A percentile compares a stretch with the other conserved stretches of the same genome.
These are phyloP conservation scores for Mola mola DNA, from an alignment of 2,113 vertebrate species.

Conservation along the genomic window DNA sequence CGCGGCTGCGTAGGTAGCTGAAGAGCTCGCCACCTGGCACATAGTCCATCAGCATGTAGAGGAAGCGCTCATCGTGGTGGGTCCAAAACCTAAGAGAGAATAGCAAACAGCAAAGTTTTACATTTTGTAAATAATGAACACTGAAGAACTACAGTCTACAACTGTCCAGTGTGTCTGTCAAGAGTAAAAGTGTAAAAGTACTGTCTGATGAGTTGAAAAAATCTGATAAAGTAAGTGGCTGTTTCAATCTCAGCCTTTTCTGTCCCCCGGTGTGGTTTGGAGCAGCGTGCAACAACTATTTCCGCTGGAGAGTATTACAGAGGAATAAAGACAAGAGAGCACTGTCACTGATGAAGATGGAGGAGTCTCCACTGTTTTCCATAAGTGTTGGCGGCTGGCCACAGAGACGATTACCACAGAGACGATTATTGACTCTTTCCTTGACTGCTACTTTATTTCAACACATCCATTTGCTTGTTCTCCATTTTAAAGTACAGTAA, in stretches of 20 bases:
- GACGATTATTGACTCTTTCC: conserved; percentile 10
- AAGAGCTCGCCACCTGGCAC: conserved; percentile 94
- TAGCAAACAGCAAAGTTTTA: neutral
- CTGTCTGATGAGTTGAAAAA: neutral
- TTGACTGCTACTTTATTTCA: conserved; percentile 1
- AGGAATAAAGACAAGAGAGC: conserved; percentile 34
- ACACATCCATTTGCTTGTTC: neutral
- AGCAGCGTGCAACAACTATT: conserved; percentile 14
- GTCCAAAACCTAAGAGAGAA: conserved; percentile 88
- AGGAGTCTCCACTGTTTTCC: conserved; percentile 38
- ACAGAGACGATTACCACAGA: conserved; percentile 35
- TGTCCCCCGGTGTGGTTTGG: conserved; percentile 8
- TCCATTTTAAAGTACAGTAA: neutral
- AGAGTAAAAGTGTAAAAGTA: neutral
- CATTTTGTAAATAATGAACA: neutral
- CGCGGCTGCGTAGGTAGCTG: conserved; percentile 91
- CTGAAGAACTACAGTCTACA: neutral
- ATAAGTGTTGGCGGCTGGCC: conserved; percentile 39
- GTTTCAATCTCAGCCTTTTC: conserved; percentile 16
- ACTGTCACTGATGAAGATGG: conserved; percentile 47
- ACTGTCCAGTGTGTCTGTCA: neutral
- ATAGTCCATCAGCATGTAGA: conserved; percentile 96
- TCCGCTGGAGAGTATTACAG: conserved; percentile 43
- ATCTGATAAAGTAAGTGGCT: conserved; percentile 26
- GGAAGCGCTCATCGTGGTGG: conserved; percentile 89